These are phyloP conservation scores for Eonycteris spelaea DNA, from an alignment of 2,113 vertebrate species.

Conservation along the genomic window DNA sequence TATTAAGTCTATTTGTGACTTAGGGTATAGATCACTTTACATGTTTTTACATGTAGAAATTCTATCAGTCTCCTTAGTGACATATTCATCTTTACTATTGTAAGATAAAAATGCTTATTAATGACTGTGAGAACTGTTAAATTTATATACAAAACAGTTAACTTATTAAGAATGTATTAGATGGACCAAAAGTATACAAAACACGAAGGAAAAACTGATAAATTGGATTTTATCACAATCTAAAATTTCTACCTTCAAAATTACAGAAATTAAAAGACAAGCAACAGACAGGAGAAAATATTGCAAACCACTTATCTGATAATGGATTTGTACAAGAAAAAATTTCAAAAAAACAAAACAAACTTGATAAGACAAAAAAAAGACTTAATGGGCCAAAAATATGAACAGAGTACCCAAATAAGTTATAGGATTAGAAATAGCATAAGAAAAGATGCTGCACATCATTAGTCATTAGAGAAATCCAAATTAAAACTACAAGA, in stretches of 20 bases:
- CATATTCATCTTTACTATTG: not conserved
- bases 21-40: not conserved
- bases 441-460: not conserved
- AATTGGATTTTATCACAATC: not conserved
- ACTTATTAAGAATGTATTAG: not conserved
- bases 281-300: slow-evolving; percentile 20
- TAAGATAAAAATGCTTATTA: slow-evolving; percentile 9
- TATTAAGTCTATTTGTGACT: not conserved
- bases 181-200: not conserved
- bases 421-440: not conserved
- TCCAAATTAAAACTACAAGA: slow-evolving; percentile 1
- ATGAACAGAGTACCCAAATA: not conserved
- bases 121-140: not conserved
- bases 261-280: slow-evolving; percentile 46
- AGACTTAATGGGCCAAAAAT: not conserved
- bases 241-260: slow-evolving; percentile 47
- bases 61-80: not conserved
- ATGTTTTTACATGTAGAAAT: slow-evolving; percentile 33
- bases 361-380: not conserved
- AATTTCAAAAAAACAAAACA: not conserved
- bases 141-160: not conserved
- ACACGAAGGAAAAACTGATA: not conserved
- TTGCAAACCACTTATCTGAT: not conserved
- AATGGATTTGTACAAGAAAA: not conserved
- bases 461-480: not conserved